Percentiles rank a stretch among this genome's conserved stretches.
Evolutionary conservation across 2,888 invertebrate species (phyloP).

Genomic region (Chamaedrilus cognettii): DNA sequence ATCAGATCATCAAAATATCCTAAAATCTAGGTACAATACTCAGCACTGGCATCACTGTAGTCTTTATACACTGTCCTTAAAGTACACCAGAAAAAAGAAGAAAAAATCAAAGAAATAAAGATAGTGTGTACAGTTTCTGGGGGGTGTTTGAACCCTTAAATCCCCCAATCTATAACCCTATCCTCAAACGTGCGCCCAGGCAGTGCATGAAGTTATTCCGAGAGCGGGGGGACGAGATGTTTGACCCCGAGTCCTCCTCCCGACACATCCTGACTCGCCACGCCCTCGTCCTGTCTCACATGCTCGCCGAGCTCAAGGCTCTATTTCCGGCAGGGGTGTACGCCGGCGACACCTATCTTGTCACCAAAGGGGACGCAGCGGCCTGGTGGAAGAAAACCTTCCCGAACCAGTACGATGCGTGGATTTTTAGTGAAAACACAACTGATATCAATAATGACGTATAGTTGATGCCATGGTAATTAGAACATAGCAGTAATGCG

Average conservation of each 20-base stretch:
- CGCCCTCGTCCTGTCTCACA: constrained; percentile 98
- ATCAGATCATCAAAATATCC: no score
- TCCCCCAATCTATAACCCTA: no score
- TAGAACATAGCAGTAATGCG: neutral
- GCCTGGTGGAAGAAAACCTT: constrained; percentile 98
- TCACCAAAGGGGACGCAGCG: constrained; percentile 98
- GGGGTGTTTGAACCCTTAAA: no score
- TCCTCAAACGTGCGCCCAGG: no score
- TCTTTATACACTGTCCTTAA: no score
- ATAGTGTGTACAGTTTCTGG: no score
- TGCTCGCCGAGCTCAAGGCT: constrained; percentile 98
- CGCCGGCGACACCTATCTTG: constrained; percentile 95
- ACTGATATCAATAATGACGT: no score
- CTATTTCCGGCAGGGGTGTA: constrained; percentile 97
- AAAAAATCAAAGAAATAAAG: no score
- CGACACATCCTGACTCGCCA: constrained; percentile 95
- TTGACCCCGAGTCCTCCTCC: constrained; percentile 93
- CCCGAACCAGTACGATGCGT: constrained; percentile 80
- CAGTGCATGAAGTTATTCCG: constrained; percentile 98
- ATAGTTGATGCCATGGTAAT: no score
- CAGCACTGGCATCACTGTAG: no score
- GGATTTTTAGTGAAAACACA: neutral
- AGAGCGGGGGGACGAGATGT: constrained; percentile 98
- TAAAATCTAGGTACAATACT: no score
- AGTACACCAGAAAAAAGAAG: no score